These are phyloP conservation scores for Callinectes sapidus DNA, from an alignment of 2,888 invertebrate species.

Conservation along the genomic window DNA sequence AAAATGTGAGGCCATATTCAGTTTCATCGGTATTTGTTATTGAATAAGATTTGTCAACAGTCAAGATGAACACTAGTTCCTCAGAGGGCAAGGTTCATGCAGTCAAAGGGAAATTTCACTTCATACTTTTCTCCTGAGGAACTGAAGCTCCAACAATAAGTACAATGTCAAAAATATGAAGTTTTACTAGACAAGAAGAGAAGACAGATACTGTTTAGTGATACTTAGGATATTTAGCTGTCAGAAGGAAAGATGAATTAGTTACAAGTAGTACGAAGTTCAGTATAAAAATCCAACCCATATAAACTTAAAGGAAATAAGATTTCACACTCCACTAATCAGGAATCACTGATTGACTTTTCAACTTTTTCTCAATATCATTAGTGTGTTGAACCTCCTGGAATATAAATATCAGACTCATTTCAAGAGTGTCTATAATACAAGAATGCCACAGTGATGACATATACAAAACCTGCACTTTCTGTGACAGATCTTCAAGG, in stretches of 20 bases:
- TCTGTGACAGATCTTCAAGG: neutral
- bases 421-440: constrained; percentile 7
- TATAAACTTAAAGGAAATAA: neutral
- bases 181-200: neutral
- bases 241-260: neutral
- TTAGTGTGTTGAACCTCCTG: neutral
- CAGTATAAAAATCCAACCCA: neutral
- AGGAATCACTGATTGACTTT: neutral
- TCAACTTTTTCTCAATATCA: too few relatives aligned
- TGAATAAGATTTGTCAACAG: neutral
- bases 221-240: neutral
- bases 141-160: neutral
- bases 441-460: neutral
- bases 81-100: neutral
- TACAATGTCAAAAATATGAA: neutral
- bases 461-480: neutral
- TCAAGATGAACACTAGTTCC: neutral
- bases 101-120: neutral
- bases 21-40: neutral
- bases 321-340: neutral
- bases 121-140: neutral
- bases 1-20: neutral
- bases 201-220: neutral
- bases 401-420: neutral
- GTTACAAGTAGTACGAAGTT: neutral